Percentiles rank a stretch among this genome's conserved stretches.
Conservation (phyloP, 1,140 invertebrate species). For the Helicoverpa armigera region DNA sequence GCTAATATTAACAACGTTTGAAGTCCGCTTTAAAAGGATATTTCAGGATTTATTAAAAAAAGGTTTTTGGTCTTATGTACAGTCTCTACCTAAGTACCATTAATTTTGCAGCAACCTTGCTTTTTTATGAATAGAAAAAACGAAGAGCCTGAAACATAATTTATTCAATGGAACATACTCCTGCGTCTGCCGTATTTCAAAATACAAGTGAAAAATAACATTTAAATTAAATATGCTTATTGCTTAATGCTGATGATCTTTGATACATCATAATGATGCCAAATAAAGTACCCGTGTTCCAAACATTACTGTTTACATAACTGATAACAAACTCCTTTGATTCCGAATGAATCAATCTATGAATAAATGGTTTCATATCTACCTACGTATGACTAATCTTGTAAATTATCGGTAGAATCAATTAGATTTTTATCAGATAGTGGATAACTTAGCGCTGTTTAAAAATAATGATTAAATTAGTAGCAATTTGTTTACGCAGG, state of each 20-base stretch:
- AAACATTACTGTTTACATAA: no score
- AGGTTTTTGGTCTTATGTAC: no score
- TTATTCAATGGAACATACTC: not conserved
- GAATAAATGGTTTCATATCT: not conserved
- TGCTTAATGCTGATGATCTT: no score
- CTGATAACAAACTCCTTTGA: not conserved
- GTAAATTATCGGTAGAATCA: slow-evolving; percentile 6
- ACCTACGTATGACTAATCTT: not conserved
- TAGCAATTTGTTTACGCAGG: slow-evolving; percentile 14
- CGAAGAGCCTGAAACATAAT: no score
- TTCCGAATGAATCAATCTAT: not conserved
- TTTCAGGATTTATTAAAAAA: not conserved
- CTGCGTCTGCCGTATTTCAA: not conserved
- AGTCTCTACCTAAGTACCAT: no score
- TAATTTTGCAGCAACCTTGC: no score
- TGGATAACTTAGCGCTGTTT: slow-evolving; percentile 1
- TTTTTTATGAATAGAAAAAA: no score
- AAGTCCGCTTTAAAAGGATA: not conserved
- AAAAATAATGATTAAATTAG: slow-evolving; percentile 24
- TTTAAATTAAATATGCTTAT: no score
- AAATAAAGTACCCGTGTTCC: no score
- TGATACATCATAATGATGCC: no score
- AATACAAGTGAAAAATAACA: no score
- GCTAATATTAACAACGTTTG: not conserved
- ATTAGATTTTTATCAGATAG: slow-evolving; percentile 23